These are phyloP conservation scores for Dendroctonus valens DNA, from an alignment of 1,140 invertebrate species.

Conservation along the genomic window DNA sequence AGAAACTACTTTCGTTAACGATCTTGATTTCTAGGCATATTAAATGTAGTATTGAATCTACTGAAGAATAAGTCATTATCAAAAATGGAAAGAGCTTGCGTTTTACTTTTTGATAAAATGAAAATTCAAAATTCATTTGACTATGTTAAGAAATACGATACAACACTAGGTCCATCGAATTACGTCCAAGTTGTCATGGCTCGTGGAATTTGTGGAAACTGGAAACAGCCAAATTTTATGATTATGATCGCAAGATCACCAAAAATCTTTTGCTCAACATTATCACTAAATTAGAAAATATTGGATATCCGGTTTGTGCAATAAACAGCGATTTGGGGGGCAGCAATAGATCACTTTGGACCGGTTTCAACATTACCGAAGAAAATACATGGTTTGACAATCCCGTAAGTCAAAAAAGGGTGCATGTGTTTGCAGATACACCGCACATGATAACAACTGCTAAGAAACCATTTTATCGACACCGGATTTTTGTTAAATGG, in stretches of 20 bases:
- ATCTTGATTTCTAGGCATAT: conserved; percentile 23
- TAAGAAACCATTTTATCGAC: conserved; percentile 31
- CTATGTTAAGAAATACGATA: conserved; percentile 20
- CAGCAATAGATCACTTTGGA: conserved; percentile 28
- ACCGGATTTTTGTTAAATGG: conserved; percentile 22
- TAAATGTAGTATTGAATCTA: conserved; percentile 20
- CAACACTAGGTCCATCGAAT: conserved; percentile 5
- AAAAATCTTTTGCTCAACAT: conserved; percentile 25
- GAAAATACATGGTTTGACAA: conserved; percentile 29
- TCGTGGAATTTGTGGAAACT: conserved; percentile 21
- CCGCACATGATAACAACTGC: conserved; percentile 28
- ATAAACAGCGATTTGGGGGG: conserved; percentile 22
- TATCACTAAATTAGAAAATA: conserved; percentile 27
- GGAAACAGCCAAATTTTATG: no score
- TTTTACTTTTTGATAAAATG: conserved; percentile 32
- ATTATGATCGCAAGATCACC: conserved; percentile 32
- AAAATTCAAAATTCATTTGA: conserved; percentile 21
- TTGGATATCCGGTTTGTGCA: conserved; percentile 19
- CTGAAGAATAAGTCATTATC: conserved; percentile 23
- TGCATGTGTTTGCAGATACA: conserved; percentile 26
- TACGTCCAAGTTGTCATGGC: conserved; percentile 24
- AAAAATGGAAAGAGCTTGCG: conserved; percentile 28
- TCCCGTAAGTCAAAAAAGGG: conserved; percentile 16
- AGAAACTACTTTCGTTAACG: not conserved
- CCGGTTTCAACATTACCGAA: conserved; percentile 24